Evolutionary conservation across 2,888 invertebrate genomes (phyloP), one percentile per base, ranked within the genome.

Genomic region (Schrankia costaestrigalis): DNA sequence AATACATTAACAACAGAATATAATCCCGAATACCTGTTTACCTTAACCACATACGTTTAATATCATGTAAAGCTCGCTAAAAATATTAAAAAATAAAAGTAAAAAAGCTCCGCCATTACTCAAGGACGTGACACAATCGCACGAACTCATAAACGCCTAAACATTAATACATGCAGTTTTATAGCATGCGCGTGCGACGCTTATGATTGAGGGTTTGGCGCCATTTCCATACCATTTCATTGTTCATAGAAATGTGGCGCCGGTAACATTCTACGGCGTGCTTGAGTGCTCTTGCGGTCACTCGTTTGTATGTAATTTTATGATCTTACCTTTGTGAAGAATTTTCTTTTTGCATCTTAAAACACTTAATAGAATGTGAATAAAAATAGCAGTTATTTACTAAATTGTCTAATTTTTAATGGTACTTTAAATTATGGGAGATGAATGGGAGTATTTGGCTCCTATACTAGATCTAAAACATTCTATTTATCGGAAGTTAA

Each of bases 181-280:
- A 78, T 69, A 64, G 63, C 46, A 37, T 31, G 66, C 69, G 71
- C 73, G 72, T 77, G 77, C 73, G 68, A 65, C 46, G 72, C 71
- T 74, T 81, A 77, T 79, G 78, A 80, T 78, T 66, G 55, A 63
- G 63, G 64, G 70, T 63, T 77, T 71, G 81, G 81, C 84, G 85
- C 80, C 82, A 75, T 75, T 78, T 75, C 65, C 77, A 75, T 72
- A 63, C 69, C 63, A 72, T 77, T 81, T 81, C 78, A 85, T 85
- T 86, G 84, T 86, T 83, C 80, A 82, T 74, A 80, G 80, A 81
- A 82, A 71, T 69, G 71, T 75, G 85, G 83, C 85, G 86, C 13
- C 25, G 26, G 19, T 17, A 11, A 26, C 11, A 15, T 9, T 8
- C 10, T 19, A 18, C 19, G 18, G 36, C 14, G 28, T 28, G 28